Conservation (phyloP, 1,140 invertebrate genomes). For the Condylostylus longicornis region DNA sequence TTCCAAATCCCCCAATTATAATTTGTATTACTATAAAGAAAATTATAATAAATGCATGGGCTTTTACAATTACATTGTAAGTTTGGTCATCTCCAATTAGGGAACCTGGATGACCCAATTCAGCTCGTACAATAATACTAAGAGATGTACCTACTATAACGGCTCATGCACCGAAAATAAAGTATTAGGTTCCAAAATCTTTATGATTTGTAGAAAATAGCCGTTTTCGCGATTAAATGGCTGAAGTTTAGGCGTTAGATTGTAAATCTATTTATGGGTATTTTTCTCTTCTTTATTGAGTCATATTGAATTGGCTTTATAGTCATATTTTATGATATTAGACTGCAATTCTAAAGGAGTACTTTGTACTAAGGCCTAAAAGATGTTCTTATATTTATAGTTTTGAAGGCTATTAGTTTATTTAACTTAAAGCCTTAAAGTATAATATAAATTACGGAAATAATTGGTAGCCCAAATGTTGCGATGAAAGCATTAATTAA, state of each 20-base stretch:
- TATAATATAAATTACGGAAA: slow-evolving; percentile 26
- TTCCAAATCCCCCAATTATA: slow-evolving; percentile 65
- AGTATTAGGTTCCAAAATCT: slow-evolving; percentile 61
- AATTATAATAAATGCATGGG: slow-evolving; percentile 63
- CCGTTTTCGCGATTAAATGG: slow-evolving; percentile 40
- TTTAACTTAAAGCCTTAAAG: slow-evolving; percentile 40
- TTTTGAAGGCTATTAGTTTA: slow-evolving; percentile 44
- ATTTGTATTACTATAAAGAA: slow-evolving; percentile 66
- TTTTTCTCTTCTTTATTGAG: slow-evolving; percentile 33
- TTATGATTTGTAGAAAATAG: slow-evolving; percentile 59
- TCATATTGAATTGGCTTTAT: slow-evolving; percentile 31
- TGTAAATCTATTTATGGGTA: slow-evolving; percentile 40
- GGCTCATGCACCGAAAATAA: slow-evolving; percentile 50
- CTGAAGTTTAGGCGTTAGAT: slow-evolving; percentile 38
- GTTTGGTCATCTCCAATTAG: slow-evolving; percentile 51
- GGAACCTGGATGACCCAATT: slow-evolving; percentile 42
- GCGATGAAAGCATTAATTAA: slow-evolving; percentile 28
- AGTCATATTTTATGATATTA: slow-evolving; percentile 36
- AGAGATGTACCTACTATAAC: slow-evolving; percentile 46
- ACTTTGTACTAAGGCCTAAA: slow-evolving; percentile 34
- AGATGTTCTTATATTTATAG: slow-evolving; percentile 35
- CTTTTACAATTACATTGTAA: slow-evolving; percentile 56
- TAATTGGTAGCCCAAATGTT: slow-evolving; percentile 23
- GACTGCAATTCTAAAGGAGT: slow-evolving; percentile 41
- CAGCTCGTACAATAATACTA: slow-evolving; percentile 49